Evolutionary conservation across 37 sponge, comb jelly and placozoan species (phyloP), one percentile per base, ranked within the genome.

Genomic region (Diacarnus erythraeanus): DNA sequence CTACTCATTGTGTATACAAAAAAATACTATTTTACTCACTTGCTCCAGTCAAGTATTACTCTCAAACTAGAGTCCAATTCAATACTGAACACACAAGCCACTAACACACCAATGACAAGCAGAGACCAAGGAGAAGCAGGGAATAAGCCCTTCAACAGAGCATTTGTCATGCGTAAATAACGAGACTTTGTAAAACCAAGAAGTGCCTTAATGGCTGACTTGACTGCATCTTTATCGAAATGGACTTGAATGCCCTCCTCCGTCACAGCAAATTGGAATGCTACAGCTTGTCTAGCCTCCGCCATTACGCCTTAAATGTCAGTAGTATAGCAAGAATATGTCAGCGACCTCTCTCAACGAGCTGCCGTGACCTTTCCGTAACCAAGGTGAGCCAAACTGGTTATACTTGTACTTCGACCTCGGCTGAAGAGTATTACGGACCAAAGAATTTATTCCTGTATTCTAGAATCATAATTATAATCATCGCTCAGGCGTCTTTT

Each of bases 281-380:
- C 98, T 18, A 98, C 98, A 12, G 98, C 98, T 37, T 91, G 86
- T 22, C 80, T 88, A n/a, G 98, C 98, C 83, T 98, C 98, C 35
- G 98, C 98, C 98, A 98, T 98, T 47, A 38, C 18, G 31, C 59
- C 15, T 4, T n/a, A n/a, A n/a, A n/a, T n/a, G n/a, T n/a, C n/a
- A n/a, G n/a, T n/a, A n/a, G n/a, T n/a, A n/a, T n/a, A n/a, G n/a
- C n/a, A n/a, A n/a, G n/a, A n/a, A n/a, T n/a, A n/a, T n/a, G n/a
- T n/a, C n/a, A n/a, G n/a, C n/a, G n/a, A n/a, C n/a, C n/a, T n/a
- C n/a, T n/a, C n/a, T n/a, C n/a, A n/a, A n/a, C n/a, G n/a, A n/a
- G n/a, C n/a, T n/a, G n/a, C n/a, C n/a, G n/a, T n/a, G n/a, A n/a
- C n/a, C n/a, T n/a, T n/a, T n/a, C n/a, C n/a, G n/a, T n/a, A n/a